phyloP scores from a whole-genome alignment of 2,888 invertebrate species.

The Meloe dianella region DNA sequence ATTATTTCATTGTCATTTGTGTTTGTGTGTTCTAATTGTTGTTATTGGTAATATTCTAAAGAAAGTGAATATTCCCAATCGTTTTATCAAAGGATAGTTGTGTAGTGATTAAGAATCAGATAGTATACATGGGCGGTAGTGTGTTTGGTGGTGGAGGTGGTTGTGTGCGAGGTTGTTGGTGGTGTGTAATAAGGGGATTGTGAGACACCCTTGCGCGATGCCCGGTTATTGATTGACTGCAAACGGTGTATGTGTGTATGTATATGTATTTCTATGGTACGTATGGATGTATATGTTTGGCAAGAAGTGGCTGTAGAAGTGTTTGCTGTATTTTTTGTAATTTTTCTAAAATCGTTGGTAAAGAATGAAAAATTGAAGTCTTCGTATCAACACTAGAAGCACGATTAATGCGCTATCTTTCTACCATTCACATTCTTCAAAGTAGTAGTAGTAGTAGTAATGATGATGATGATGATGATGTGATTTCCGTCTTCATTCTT shows the following conservation, averaged over 20 bases:
- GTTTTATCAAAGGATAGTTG: too few relatives aligned
- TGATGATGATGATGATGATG: too few relatives aligned
- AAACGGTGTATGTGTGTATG: slow-evolving; percentile 20
- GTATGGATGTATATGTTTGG: not conserved
- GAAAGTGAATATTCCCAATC: slow-evolving; percentile 17
- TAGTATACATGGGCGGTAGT: slow-evolving; percentile 17
- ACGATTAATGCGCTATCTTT: too few relatives aligned
- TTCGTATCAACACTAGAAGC: too few relatives aligned
- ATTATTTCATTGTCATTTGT: slow-evolving; percentile 14
- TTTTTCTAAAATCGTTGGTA: too few relatives aligned
- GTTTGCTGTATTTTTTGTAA: too few relatives aligned
- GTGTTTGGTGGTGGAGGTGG: slow-evolving; percentile 21
- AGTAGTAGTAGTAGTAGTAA: too few relatives aligned
- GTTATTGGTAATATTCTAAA: not conserved
- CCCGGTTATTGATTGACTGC: slow-evolving; percentile 36
- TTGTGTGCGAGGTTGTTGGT: slow-evolving; percentile 10
- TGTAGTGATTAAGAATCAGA: not conserved
- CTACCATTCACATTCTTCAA: too few relatives aligned
- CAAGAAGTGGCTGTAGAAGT: too few relatives aligned
- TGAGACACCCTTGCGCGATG: slow-evolving; percentile 35
- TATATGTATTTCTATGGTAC: not conserved
- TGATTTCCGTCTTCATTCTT: too few relatives aligned
- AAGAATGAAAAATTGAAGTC: too few relatives aligned
- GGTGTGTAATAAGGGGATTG: slow-evolving; percentile 26
- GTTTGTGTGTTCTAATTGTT: slow-evolving; percentile 9